Conservation (phyloP, 37 sponge, comb jelly and placozoan species). For the Mnemiopsis leidyi region DNA sequence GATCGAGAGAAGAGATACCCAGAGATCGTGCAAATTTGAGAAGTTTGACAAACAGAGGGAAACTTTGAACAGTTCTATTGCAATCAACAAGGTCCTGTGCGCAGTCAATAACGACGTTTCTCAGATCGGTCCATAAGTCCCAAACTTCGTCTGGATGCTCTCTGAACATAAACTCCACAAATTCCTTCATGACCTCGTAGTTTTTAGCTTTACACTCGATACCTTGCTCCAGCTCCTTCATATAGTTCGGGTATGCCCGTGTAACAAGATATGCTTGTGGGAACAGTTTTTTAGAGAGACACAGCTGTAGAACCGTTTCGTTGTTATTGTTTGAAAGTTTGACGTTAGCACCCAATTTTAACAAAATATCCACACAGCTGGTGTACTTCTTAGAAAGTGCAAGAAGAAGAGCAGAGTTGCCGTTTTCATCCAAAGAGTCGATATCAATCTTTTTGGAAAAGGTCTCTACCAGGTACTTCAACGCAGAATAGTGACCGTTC, state of each 20-base stretch:
- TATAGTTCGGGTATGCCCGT: background rate
- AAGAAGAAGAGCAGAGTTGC: background rate
- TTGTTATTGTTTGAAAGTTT: background rate
- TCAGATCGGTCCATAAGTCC: conserved; percentile 47
- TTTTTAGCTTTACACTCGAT: background rate
- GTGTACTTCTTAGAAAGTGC: background rate
- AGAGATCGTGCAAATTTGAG: background rate
- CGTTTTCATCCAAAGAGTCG: background rate
- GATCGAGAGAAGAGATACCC: background rate
- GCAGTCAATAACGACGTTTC: conserved; percentile 46
- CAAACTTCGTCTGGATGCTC: conserved; percentile 36
- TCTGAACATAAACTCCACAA: conserved; percentile 41
- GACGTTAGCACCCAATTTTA: background rate
- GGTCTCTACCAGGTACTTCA: background rate
- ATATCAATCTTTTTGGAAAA: background rate
- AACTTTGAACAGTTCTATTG: conserved; percentile 10
- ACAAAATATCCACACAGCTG: background rate
- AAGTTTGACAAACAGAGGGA: conserved; percentile 14
- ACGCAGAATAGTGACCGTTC: background rate
- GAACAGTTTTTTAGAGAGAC: background rate
- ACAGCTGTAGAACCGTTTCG: background rate
- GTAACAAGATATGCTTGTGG: background rate
- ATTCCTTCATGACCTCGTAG: background rate
- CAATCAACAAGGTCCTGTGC: conserved; percentile 46
- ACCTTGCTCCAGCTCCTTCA: conserved; percentile 1